These are phyloP conservation scores for Albula glossodonta DNA, from an alignment of 2,113 vertebrate species.

Conservation along the genomic window DNA sequence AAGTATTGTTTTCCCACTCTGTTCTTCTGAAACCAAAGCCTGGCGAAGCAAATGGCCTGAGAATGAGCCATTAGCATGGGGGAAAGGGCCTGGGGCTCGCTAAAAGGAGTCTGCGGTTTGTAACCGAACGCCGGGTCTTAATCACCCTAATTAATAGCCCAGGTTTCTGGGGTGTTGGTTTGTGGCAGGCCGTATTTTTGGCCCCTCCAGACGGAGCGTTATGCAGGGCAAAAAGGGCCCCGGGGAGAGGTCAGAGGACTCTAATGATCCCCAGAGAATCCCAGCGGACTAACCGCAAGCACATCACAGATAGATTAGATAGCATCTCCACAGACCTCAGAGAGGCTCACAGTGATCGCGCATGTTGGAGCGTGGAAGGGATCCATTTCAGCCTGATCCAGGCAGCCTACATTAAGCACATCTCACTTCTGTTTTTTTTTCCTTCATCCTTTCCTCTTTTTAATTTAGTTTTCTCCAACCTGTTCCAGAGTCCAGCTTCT, in stretches of 20 bases:
- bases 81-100: conserved; percentile 74
- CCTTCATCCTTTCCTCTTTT: neutral
- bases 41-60: conserved; percentile 81
- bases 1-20: conserved; percentile 76
- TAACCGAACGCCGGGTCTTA: conserved; percentile 90
- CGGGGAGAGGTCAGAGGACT: conserved; percentile 67
- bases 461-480: neutral
- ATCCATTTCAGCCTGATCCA: conserved; percentile 74
- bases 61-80: conserved; percentile 80
- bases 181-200: conserved; percentile 57
- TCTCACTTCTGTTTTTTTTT: conserved; percentile 28
- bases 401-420: conserved; percentile 54
- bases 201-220: conserved; percentile 77
- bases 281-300: conserved; percentile 78
- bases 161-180: conserved; percentile 74
- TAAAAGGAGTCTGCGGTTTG: conserved; percentile 89
- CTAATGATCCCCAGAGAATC: conserved; percentile 71
- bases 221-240: conserved; percentile 76
- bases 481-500: neutral
- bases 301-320: conserved; percentile 79
- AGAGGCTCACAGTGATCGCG: conserved; percentile 42
- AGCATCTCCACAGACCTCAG: conserved; percentile 70
- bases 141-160: conserved; percentile 96
- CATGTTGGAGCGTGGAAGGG: conserved; percentile 58
- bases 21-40: conserved; percentile 80